phyloP scores from a whole-genome alignment of 2,797 vertebrate genomes.

The Acrossocheilus wenchowensis region DNA sequence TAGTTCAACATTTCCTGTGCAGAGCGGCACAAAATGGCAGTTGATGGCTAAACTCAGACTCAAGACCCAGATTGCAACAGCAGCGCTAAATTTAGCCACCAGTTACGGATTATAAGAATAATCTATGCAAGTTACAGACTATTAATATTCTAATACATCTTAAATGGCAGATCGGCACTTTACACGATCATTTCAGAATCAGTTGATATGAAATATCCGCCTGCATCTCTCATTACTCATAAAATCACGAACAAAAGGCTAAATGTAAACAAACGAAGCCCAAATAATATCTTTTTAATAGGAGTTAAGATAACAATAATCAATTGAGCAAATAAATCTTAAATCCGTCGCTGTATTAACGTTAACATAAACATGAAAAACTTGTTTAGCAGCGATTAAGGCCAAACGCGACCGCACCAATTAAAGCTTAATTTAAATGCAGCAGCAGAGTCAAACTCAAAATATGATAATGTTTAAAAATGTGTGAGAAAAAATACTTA shows the following conservation, averaged over 20 bases:
- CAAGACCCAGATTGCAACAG: not conserved
- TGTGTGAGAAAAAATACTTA: not conserved
- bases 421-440: not conserved
- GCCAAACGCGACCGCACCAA: not conserved
- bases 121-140: not conserved
- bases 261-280: not conserved
- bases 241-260: not conserved
- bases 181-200: not conserved
- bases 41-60: not conserved
- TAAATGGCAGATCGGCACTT: not conserved
- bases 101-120: not conserved
- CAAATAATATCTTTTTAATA: not conserved
- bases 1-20: not conserved
- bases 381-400: no score
- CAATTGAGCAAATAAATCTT: not conserved
- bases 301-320: not conserved
- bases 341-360: not conserved
- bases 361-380: not conserved
- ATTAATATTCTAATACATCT: not conserved
- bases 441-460: not conserved
- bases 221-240: not conserved
- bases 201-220: not conserved
- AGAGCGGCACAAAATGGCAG: constrained; percentile 23
- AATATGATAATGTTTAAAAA: not conserved
- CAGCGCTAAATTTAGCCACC: not conserved